A percentile compares a stretch with the other conserved stretches of the same genome.
Conservation (phyloP, 2,888 invertebrate species). For the Steromphala cineraria region DNA sequence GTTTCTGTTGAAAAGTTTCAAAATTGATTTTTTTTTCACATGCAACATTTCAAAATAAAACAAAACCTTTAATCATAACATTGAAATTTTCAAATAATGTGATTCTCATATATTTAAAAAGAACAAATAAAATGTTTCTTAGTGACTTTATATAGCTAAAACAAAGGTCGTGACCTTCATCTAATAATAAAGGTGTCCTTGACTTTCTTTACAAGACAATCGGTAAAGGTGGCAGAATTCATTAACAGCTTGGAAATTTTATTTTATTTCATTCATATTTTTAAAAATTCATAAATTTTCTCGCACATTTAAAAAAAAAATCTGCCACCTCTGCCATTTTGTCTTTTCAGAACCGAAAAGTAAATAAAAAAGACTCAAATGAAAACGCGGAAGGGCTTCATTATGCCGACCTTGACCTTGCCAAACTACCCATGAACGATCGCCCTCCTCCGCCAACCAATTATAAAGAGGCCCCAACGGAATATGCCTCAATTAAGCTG, state of each 20-base stretch:
- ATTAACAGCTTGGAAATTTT: not conserved
- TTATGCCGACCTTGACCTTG: constrained; percentile 23
- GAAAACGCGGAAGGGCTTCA: constrained; percentile 5
- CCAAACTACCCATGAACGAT: not conserved
- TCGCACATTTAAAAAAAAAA: too few species aligned
- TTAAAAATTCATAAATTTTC: not conserved
- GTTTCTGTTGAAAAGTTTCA: too few species aligned
- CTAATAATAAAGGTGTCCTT: not conserved
- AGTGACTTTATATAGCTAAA: too few species aligned
- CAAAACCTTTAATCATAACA: too few species aligned
- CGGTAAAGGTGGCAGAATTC: constrained; percentile 14
- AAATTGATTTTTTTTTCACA: too few species aligned
- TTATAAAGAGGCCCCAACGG: not conserved
- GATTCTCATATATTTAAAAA: too few species aligned
- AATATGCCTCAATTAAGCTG: not conserved
- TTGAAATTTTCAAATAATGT: too few species aligned
- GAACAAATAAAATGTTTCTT: too few species aligned
- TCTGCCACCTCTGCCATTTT: constrained; percentile 17
- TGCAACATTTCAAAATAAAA: too few species aligned
- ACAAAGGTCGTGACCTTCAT: not conserved
- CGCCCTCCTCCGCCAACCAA: not conserved
- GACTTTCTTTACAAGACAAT: not conserved
- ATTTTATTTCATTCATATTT: not conserved
- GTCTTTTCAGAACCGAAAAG: not conserved
- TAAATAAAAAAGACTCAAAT: not conserved